These are phyloP conservation scores for Aphrocallistes beatrix DNA, from an alignment of 37 sponge, comb jelly and placozoan genomes.

Conservation along the genomic window DNA sequence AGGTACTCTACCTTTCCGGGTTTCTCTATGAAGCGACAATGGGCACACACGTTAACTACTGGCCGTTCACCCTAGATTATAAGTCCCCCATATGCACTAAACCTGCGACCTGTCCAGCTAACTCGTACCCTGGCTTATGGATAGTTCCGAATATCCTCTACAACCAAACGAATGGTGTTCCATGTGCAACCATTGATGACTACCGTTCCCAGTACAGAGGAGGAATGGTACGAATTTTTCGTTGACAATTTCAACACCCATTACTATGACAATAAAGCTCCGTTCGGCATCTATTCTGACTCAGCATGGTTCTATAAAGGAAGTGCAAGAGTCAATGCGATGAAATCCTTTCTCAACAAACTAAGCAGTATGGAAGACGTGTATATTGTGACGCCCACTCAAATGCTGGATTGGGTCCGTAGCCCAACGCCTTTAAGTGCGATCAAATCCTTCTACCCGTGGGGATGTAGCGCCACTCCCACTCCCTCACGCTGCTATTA, in stretches of 20 bases:
- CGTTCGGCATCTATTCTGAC: conserved; percentile 35
- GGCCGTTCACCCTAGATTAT: conserved; percentile 53
- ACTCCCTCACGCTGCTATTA: conserved; percentile 21
- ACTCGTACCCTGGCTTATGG: conserved; percentile 38
- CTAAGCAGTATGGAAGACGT: conserved; percentile 27
- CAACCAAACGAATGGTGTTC: conserved; percentile 18
- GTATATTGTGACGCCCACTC: conserved; percentile 33
- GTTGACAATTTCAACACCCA: conserved; percentile 30
- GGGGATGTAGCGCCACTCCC: conserved; percentile 28
- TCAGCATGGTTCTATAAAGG: conserved; percentile 24
- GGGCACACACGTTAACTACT: conserved; percentile 25
- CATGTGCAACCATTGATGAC: conserved; percentile 24
- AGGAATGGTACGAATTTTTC: conserved; percentile 35
- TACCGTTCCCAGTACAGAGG: conserved; percentile 19
- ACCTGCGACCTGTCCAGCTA: conserved; percentile 31
- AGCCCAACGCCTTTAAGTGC: conserved; percentile 29
- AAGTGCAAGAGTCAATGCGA: neutral
- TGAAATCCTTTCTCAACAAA: conserved; percentile 25
- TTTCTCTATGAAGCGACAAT: conserved; percentile 40
- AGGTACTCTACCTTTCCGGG: conserved; percentile 21
- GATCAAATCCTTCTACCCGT: conserved; percentile 32
- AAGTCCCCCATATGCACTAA: conserved; percentile 31
- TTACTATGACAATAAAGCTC: conserved; percentile 32
- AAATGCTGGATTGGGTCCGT: conserved; percentile 43
- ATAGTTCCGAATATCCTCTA: conserved; percentile 25